Conservation (phyloP, 2,888 invertebrate genomes). For the Drosophila kanekoi region DNA sequence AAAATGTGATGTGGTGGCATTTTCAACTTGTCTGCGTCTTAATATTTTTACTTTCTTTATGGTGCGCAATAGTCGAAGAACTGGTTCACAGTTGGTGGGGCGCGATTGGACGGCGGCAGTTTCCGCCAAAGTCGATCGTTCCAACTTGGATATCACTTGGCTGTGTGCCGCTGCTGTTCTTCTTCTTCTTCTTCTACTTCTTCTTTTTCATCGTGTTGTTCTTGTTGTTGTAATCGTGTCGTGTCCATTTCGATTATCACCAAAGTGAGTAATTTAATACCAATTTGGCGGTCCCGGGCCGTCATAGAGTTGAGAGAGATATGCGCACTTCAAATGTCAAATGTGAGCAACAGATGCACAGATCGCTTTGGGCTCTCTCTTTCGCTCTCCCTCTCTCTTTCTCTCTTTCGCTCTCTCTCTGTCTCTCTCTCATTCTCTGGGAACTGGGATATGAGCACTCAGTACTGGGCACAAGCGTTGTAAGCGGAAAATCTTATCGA, state of each 20-base stretch:
- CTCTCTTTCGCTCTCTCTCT: background rate
- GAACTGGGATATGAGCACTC: slow-evolving; percentile 3
- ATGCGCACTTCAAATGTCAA: slow-evolving; percentile 81
- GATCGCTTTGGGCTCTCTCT: slow-evolving; percentile 13
- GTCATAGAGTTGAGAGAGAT: slow-evolving; percentile 77
- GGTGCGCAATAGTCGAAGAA: slow-evolving; percentile 57
- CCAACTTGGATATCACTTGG: slow-evolving; percentile 8
- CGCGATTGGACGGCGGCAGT: background rate
- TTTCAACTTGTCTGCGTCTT: slow-evolving; percentile 83
- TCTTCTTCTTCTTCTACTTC: background rate
- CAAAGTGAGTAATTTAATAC: slow-evolving; percentile 81
- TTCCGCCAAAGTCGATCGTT: slow-evolving; percentile 3
- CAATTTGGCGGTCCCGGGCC: slow-evolving; percentile 74
- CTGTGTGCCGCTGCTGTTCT: slow-evolving; percentile 13
- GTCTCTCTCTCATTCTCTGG: background rate
- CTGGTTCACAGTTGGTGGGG: slow-evolving; percentile 63
- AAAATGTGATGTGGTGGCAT: slow-evolving; percentile 84
- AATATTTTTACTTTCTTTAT: slow-evolving; percentile 82
- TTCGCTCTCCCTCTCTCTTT: background rate
- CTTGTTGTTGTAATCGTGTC: slow-evolving; percentile 77
- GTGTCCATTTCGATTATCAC: slow-evolving; percentile 81
- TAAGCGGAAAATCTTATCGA: slow-evolving; percentile 64
- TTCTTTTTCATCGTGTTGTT: background rate
- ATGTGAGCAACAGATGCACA: slow-evolving; percentile 76
- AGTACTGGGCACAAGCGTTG: slow-evolving; percentile 7